Evolutionary conservation across 2,113 vertebrate genomes (phyloP).

Genomic region (Pogonocichla stellata): DNA sequence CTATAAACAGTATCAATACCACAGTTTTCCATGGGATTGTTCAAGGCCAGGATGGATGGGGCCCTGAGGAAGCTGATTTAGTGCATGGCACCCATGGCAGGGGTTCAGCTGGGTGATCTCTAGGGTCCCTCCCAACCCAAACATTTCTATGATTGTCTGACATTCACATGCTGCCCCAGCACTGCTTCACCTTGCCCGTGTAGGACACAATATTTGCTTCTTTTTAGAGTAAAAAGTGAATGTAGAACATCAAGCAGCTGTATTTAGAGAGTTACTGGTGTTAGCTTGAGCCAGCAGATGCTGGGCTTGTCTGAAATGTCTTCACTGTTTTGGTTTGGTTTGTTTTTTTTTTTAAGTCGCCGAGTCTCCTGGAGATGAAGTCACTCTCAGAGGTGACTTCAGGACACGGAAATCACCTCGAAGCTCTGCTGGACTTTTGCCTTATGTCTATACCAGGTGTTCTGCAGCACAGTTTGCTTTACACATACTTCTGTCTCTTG

Average conservation of each 20-base stretch:
- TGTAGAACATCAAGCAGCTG: neutral
- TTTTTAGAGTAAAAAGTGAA: neutral
- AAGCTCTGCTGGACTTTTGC: neutral
- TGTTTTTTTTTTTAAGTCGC: neutral
- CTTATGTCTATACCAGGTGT: conserved; percentile 11
- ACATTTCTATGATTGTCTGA: neutral
- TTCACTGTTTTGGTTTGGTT: neutral
- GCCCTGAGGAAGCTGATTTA: neutral
- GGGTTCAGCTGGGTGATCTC: neutral
- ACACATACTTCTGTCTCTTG: neutral
- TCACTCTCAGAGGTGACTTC: conserved; percentile 19
- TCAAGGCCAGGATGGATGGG: neutral
- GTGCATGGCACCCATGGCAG: neutral
- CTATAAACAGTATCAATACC: accelerated
- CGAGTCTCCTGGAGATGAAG: neutral
- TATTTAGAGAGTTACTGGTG: neutral
- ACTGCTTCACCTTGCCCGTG: neutral
- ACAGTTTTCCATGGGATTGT: neutral
- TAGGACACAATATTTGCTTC: neutral
- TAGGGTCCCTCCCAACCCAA: neutral
- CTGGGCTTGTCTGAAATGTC: conserved; percentile 34
- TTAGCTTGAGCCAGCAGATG: neutral
- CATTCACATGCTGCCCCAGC: accelerated
- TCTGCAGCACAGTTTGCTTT: neutral
- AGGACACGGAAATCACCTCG: neutral